Conservation (phyloP, 1,140 invertebrate species). For the Akabosia matsudoensis region DNA sequence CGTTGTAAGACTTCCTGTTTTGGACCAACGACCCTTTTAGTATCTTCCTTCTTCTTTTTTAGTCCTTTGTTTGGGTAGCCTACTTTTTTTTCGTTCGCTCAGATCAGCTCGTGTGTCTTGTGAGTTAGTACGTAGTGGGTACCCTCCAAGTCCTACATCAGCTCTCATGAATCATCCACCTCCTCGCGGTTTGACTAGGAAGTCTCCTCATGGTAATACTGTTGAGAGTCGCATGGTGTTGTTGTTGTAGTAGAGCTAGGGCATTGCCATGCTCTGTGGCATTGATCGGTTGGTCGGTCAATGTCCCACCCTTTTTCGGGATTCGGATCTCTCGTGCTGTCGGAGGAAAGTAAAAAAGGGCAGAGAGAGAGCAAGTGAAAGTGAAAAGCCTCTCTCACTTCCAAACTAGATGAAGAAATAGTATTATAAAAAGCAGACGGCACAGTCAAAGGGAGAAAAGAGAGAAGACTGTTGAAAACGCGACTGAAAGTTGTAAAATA, state of each 20-base stretch:
- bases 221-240: not conserved
- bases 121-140: too few relatives aligned
- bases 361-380: not conserved
- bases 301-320: slow-evolving; percentile 39
- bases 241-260: slow-evolving; percentile 23
- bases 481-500: too few relatives aligned
- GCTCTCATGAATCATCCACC: slow-evolving; percentile 6
- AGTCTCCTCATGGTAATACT: not conserved
- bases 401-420: not conserved
- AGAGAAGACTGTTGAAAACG: too few relatives aligned
- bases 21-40: not conserved
- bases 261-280: slow-evolving; percentile 35
- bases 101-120: too few relatives aligned
- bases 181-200: not conserved
- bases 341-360: not conserved
- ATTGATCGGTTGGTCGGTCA: slow-evolving; percentile 45
- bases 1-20: not conserved
- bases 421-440: too few relatives aligned
- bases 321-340: slow-evolving; percentile 21
- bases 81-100: not conserved
- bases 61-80: not conserved
- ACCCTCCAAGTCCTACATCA: slow-evolving; percentile 14
- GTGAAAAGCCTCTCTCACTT: not conserved
- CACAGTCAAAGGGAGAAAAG: too few relatives aligned
- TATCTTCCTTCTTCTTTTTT: not conserved